A percentile compares a stretch with the other conserved stretches of the same genome.
Evolutionary conservation across 2,113 vertebrate genomes (phyloP).

Genomic region (human): DNA sequence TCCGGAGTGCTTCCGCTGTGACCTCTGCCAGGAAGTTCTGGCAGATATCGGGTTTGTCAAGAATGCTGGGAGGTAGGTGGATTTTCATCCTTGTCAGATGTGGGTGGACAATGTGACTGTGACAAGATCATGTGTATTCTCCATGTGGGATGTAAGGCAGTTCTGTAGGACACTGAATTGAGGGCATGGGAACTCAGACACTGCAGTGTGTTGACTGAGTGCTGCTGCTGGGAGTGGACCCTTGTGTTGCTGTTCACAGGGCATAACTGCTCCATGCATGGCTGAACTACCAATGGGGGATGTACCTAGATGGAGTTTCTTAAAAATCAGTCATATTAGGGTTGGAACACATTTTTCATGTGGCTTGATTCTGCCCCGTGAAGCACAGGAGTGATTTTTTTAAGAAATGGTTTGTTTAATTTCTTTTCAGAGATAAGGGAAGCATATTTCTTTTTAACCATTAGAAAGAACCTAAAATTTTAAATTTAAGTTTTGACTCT

Average conservation of each 20-base stretch:
- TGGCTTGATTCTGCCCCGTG: not conserved
- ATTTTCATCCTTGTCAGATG: not conserved
- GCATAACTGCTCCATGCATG: not conserved
- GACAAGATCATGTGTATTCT: not conserved
- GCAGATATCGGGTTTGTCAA: slow-evolving; percentile 99
- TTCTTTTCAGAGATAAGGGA: not conserved
- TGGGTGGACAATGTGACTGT: not conserved
- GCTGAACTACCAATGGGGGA: not conserved
- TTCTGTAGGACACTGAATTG: not conserved
- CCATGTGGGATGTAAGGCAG: not conserved
- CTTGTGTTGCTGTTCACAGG: not conserved
- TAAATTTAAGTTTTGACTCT: not conserved
- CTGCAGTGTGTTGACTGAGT: not conserved
- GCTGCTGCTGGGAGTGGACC: not conserved
- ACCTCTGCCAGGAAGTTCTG: slow-evolving; percentile 93
- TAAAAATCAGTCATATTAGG: not conserved
- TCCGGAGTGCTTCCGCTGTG: slow-evolving; percentile 97
- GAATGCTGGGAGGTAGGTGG: slow-evolving; percentile 94
- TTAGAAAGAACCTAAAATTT: slow-evolving; percentile 35
- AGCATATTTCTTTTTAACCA: not conserved
- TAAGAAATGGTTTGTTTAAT: not conserved
- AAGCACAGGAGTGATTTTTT: slow-evolving; percentile 29
- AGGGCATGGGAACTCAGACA: not conserved
- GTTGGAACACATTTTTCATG: not conserved
- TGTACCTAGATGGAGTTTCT: not conserved